A percentile compares a stretch with the other conserved stretches of the same genome.
Conservation (phyloP, 1,140 invertebrate genomes). For the Nymphalis io region DNA sequence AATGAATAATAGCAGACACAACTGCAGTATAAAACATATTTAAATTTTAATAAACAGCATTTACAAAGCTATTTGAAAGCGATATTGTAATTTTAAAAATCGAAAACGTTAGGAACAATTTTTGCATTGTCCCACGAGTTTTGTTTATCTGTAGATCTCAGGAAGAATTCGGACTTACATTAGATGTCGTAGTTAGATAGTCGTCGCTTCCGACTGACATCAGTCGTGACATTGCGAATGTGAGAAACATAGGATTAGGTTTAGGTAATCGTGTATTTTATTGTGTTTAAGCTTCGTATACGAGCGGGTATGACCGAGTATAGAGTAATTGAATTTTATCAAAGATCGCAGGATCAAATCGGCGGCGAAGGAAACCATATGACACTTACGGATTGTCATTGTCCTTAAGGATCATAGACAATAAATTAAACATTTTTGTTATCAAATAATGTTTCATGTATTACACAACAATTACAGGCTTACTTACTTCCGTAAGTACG, state of each 20-base stretch:
- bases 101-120: constrained; percentile 1
- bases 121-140: background rate
- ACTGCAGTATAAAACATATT: no score
- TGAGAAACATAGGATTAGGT: background rate
- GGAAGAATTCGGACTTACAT: constrained; percentile 3
- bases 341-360: no score
- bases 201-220: background rate
- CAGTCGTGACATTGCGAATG: constrained; percentile 9
- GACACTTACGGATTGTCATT: no score
- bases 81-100: background rate
- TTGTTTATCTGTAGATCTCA: background rate
- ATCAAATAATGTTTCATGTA: no score
- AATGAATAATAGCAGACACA: no score
- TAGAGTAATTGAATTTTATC: no score
- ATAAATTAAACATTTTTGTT: no score
- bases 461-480: no score
- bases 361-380: no score
- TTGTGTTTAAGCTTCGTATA: background rate
- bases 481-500: no score
- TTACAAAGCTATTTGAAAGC: background rate
- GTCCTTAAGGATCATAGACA: no score
- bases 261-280: constrained; percentile 1
- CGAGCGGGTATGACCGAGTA: no score
- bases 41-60: background rate
- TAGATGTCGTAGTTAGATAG: constrained; percentile 2